phyloP scores from a whole-genome alignment of 1,140 invertebrate genomes.

The Philotrypesis tridentata region DNA sequence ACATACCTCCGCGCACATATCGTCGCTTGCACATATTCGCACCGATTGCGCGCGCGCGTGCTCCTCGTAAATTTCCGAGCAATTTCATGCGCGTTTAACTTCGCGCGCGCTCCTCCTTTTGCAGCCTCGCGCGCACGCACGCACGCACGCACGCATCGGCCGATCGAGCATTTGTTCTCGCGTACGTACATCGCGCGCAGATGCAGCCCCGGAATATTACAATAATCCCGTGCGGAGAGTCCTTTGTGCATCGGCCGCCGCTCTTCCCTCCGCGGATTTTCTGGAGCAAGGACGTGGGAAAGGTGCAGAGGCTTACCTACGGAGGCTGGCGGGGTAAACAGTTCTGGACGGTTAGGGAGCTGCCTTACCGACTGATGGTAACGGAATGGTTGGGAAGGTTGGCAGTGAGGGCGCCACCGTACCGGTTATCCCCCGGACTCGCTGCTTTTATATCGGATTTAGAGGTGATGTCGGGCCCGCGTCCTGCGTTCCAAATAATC shows the following conservation, averaged over 20 bases:
- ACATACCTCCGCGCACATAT: not conserved
- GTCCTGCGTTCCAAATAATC: not conserved
- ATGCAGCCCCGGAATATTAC: not conserved
- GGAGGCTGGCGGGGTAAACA: not conserved
- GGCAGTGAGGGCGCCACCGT: not conserved
- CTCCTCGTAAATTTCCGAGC: constrained; percentile 24
- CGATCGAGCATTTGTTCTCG: not conserved
- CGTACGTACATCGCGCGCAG: no score
- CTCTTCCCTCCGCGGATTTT: not conserved
- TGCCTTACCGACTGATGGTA: not conserved
- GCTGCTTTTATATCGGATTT: not conserved
- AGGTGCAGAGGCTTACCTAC: not conserved
- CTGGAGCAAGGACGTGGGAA: constrained; percentile 3
- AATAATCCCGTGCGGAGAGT: not conserved
- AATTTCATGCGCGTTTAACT: constrained; percentile 34
- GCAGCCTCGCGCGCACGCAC: no score
- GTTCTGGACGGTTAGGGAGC: not conserved
- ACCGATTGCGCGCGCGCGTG: constrained; percentile 51
- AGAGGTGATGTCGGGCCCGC: not conserved
- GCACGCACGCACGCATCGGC: not conserved
- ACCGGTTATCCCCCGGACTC: not conserved
- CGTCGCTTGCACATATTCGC: not conserved
- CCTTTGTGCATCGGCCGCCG: not conserved
- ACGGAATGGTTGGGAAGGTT: not conserved
- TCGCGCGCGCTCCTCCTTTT: not conserved